Percentiles rank a stretch among this genome's conserved stretches.
Evolutionary conservation across 53 echinoderm and acorn worm genomes (phyloP).

Genomic region (Paracentrotus lividus): DNA sequence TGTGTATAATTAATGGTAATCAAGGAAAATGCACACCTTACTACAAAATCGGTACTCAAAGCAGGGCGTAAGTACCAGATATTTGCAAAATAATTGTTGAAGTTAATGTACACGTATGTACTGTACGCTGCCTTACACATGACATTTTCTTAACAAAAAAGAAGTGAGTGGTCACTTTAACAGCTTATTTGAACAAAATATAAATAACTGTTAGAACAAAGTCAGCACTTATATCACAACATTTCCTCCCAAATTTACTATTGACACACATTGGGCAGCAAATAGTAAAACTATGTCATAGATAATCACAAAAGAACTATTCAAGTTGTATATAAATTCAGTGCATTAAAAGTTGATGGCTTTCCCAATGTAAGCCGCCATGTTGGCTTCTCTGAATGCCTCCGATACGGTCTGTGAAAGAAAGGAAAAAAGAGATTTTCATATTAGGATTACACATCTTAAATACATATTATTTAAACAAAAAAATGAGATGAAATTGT

Average conservation of each 20-base stretch:
- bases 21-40: neutral
- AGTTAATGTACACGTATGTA: neutral
- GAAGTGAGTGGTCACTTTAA: neutral
- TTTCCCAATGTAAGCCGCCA: conserved; percentile 96
- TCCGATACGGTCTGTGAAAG: conserved; percentile 93
- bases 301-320: conserved; percentile 33
- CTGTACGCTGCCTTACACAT: neutral
- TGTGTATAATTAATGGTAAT: neutral
- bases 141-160: neutral
- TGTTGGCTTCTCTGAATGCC: conserved; percentile 98
- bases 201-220: conserved; percentile 1
- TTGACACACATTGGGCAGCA: conserved; percentile 18
- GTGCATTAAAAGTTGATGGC: conserved; percentile 90
- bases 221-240: conserved; percentile 3
- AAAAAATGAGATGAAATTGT: no score
- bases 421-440: neutral
- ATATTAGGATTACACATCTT: no score
- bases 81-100: neutral
- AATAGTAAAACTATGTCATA: conserved; percentile 9
- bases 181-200: neutral
- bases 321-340: neutral
- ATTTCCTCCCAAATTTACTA: conserved; percentile 24
- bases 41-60: neutral
- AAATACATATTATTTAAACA: no score
- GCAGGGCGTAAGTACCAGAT: neutral